These are phyloP conservation scores for Drosophila obscura DNA, from an alignment of 1,140 invertebrate genomes.

Conservation along the genomic window DNA sequence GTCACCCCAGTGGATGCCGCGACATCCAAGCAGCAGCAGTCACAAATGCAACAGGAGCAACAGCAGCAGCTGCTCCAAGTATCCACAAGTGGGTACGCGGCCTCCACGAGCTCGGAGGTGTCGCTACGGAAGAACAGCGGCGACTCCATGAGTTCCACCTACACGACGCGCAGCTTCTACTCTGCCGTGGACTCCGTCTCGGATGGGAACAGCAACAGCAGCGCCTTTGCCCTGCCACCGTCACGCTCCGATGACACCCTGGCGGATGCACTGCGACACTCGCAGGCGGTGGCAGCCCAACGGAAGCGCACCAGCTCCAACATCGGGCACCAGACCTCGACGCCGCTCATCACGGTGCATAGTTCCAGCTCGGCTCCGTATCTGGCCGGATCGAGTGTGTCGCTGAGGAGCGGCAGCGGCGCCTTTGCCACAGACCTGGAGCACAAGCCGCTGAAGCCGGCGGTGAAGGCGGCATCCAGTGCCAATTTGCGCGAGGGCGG, in stretches of 20 bases:
- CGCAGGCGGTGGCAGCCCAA: constrained; percentile 59
- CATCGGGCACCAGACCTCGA: constrained; percentile 62
- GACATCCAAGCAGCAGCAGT: constrained; percentile 33
- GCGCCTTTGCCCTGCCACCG: constrained; percentile 86
- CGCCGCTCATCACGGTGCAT: constrained; percentile 68
- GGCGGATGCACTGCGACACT: constrained; percentile 85
- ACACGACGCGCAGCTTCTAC: constrained; percentile 75
- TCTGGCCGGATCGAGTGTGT: constrained; percentile 75
- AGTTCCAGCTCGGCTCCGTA: constrained; percentile 77
- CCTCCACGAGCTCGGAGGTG: constrained; percentile 82
- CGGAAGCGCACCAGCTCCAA: constrained; percentile 84
- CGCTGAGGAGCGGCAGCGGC: constrained; percentile 59
- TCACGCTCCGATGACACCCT: constrained; percentile 91
- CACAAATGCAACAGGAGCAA: constrained; percentile 25
- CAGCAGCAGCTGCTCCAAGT: constrained; percentile 84
- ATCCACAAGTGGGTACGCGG: constrained; percentile 79
- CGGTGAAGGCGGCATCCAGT: constrained; percentile 68
- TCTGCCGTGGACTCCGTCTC: constrained; percentile 66
- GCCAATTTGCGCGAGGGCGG: constrained; percentile 84
- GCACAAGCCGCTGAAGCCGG: constrained; percentile 62
- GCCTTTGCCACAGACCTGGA: constrained; percentile 85
- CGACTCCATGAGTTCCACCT: constrained; percentile 84
- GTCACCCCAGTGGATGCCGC: constrained; percentile 44
- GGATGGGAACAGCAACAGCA: constrained; percentile 65
- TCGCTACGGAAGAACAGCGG: constrained; percentile 87